Evolutionary conservation across 2,797 vertebrate species (phyloP), one percentile per base, ranked within the genome.

Genomic region (Xerus rutilus): DNA sequence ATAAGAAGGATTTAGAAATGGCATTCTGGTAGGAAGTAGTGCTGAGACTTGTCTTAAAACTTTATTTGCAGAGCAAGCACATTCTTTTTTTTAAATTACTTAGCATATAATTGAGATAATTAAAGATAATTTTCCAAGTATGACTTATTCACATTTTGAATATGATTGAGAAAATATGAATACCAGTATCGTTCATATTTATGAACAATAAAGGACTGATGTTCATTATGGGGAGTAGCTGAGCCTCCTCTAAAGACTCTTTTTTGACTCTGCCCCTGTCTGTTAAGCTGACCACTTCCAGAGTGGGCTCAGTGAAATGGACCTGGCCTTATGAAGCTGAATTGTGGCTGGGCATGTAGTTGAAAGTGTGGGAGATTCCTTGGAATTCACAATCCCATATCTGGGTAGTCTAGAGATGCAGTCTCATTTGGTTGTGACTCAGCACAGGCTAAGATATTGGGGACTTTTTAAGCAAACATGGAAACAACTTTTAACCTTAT

Each of bases 61-160:
- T 77, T 59, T 54, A 72, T 25, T 54, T 86, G 47, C 1, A 45
- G 43, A 54, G 47, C 11, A 86, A 43, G 28, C 5, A 47, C 57
- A n/a, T 35, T 57, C 32, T 39, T 39, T 39, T 39, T 32, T 78
- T 59, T 35, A 8, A 15, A 7, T 49, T 62, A n/a, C 11, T 74
- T 11, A 59, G 5, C 39, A 47, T 39, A 35, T 83, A 30, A 92
- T n/a, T 52, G 79, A 91, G 64, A 57, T 52, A 86, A 82, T 62
- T 57, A 86, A 82, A 62, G 73, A 78, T 13, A 65, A 11, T 73
- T 94, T 91, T 81, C 3, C 81, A 92, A 70, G 52, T 86, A 23
- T 47, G 2, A 12, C 73, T 79, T 88, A 77, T 64, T 89, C 13
- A 52, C 0, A 52, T 10, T 88, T 89, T 49, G 39, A 20, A 12